A percentile compares a stretch with the other conserved stretches of the same genome.
Evolutionary conservation across 2,797 vertebrate genomes (phyloP).

Genomic region (Lophius americanus): DNA sequence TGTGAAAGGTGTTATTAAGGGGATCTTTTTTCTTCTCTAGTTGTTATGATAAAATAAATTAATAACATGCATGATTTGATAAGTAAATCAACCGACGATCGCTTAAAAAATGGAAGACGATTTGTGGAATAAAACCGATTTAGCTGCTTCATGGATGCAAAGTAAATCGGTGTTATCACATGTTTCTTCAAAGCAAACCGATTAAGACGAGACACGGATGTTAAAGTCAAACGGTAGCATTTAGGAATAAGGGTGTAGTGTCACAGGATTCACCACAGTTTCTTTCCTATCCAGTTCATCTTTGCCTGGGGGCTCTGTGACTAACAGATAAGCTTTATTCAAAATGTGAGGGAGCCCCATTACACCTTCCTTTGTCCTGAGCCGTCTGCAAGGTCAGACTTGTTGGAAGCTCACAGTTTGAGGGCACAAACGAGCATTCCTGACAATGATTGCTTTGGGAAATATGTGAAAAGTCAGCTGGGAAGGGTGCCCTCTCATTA

Average conservation of each 20-base stretch:
- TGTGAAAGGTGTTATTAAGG: too few relatives aligned
- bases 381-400: constrained; percentile 67
- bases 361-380: constrained; percentile 61
- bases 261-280: constrained; percentile 36
- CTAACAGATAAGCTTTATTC: constrained; percentile 54
- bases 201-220: constrained; percentile 11
- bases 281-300: constrained; percentile 62
- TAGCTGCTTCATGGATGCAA: too few relatives aligned
- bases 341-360: constrained; percentile 50
- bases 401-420: constrained; percentile 55
- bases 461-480: constrained; percentile 56
- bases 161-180: not conserved
- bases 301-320: constrained; percentile 57
- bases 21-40: too few relatives aligned
- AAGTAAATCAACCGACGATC: too few relatives aligned
- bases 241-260: constrained; percentile 22
- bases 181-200: constrained; percentile 6
- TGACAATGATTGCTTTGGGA: constrained; percentile 56
- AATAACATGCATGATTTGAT: too few relatives aligned
- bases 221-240: constrained; percentile 48
- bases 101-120: too few relatives aligned
- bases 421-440: constrained; percentile 59
- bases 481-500: constrained; percentile 17
- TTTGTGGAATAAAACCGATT: too few relatives aligned
- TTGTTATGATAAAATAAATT: too few relatives aligned